Evolutionary conservation across 2,113 vertebrate species (phyloP), one percentile per base, ranked within the genome.

Genomic region (Vicugna pacos): DNA sequence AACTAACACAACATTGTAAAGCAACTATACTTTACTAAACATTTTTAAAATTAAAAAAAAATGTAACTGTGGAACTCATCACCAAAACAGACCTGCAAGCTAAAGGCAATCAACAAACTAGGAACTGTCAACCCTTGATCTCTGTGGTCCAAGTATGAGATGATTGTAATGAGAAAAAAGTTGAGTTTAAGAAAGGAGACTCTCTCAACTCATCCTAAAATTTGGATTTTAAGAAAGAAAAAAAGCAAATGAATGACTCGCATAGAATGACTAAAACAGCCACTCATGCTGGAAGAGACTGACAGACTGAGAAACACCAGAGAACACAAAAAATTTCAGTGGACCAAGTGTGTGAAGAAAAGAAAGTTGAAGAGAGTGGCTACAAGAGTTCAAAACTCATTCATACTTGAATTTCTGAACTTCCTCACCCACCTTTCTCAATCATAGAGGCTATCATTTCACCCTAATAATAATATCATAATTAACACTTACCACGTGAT

Each of bases 401-500:
- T 6, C 30, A 30, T 24, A 16, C 0, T 2, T 8, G 26, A 15
- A 35, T 11, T 1, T n/a, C 24, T 16, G 6, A 0, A 22, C 28
- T 10, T 50, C 5, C 30, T 17, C 17, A 2, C 30, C 11, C 26
- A 38, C 11, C 4, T 22, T 56, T 50, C 5, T 56, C 28, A 58
- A 13, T 30, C 54, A 5, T 1, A 15, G 30, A 69, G 24, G 32
- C 11, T 24, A 4, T 22, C 7, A 26, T 50, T 69, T 5, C 12
- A 69, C 69, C 13, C 42, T 46, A 35, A 28, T 16, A 8, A 73
- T 24, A 24, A 58, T 13, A 3, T 2, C 12, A 42, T 9, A 26
- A 1, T 1, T 58, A 70, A 14, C 12, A 56, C 73, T 89, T 9
- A 50, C 16, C 48, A 30, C 24, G 0, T 5, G 30, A 2, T 50